Percentiles rank a stretch among this genome's conserved stretches.
Conservation (phyloP, 1,140 invertebrate genomes). For the Panonychus citri region DNA sequence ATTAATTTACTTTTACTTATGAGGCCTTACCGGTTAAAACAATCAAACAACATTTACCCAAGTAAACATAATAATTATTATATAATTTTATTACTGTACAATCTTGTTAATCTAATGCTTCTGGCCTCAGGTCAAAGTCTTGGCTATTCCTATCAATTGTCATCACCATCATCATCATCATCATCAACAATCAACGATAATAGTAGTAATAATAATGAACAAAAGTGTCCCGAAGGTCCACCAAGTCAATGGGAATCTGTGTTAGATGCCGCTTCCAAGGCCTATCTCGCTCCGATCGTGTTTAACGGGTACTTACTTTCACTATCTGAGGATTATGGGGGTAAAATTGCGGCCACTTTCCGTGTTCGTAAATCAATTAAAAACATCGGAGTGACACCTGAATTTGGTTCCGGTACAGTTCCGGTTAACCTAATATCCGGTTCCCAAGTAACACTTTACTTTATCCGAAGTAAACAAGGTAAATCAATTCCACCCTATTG, state of each 20-base stretch:
- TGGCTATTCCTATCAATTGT: not conserved
- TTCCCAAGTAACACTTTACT: slow-evolving; percentile 8
- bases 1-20: no score
- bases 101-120: no score
- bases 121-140: no score
- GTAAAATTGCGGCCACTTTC: slow-evolving; percentile 12
- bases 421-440: not conserved
- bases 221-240: not conserved
- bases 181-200: not conserved
- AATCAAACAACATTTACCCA: no score
- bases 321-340: slow-evolving; percentile 10
- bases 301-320: slow-evolving; percentile 12
- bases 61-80: no score
- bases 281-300: slow-evolving; percentile 11
- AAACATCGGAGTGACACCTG: not conserved
- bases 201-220: not conserved
- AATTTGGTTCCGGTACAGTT: not conserved
- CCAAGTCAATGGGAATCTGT: not conserved
- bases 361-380: slow-evolving; percentile 7
- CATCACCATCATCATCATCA: not conserved
- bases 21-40: no score
- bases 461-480: not conserved
- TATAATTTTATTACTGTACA: no score
- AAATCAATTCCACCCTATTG: slow-evolving; percentile 2
- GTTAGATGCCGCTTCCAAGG: slow-evolving; percentile 12